phyloP scores from a whole-genome alignment of 2,888 invertebrate genomes.

The Oligia fasciuncula region DNA sequence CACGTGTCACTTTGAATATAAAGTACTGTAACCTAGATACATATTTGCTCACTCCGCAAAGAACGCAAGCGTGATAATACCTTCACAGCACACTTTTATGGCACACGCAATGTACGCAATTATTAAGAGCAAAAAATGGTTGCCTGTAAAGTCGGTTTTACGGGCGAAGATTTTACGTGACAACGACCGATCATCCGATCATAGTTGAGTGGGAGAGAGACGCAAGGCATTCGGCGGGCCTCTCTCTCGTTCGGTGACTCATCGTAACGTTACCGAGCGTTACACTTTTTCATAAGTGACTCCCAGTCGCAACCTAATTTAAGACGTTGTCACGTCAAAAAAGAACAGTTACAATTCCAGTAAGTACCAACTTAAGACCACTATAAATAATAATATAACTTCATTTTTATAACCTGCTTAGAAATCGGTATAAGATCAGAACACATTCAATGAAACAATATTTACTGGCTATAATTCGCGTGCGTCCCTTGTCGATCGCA shows the following conservation, averaged over 20 bases:
- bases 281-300: too few relatives aligned
- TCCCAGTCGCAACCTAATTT: too few relatives aligned
- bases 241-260: too few relatives aligned
- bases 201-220: too few relatives aligned
- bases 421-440: constrained; percentile 49
- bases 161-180: too few relatives aligned
- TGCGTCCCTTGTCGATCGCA: constrained; percentile 69
- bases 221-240: too few relatives aligned
- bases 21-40: constrained; percentile 63
- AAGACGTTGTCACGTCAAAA: too few relatives aligned
- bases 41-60: constrained; percentile 58
- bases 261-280: too few relatives aligned
- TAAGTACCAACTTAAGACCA: constrained; percentile 26
- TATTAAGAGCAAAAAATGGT: constrained; percentile 27
- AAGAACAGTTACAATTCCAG: constrained; percentile 11
- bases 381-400: constrained; percentile 23
- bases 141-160: too few relatives aligned
- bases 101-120: constrained; percentile 51
- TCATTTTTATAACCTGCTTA: constrained; percentile 38
- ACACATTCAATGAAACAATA: constrained; percentile 69
- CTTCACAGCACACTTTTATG: constrained; percentile 49
- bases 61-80: constrained; percentile 63
- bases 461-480: constrained; percentile 73
- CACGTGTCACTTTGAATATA: constrained; percentile 64
- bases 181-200: too few relatives aligned